A percentile compares a stretch with the other conserved stretches of the same genome.
phyloP scores from a whole-genome alignment of 1,140 invertebrate species.

The Drosophila navojoa region DNA sequence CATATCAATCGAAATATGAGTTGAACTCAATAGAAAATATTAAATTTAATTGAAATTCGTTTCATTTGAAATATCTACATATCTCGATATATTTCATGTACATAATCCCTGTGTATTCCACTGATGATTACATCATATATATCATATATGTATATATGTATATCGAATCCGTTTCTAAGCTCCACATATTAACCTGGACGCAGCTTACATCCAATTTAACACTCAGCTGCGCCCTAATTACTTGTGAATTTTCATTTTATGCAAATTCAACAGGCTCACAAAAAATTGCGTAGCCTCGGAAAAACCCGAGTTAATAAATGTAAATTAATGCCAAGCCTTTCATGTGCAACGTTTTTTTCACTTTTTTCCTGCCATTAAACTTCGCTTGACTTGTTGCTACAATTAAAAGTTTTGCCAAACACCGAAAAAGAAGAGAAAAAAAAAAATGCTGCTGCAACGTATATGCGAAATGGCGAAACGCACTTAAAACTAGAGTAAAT shows the following conservation, averaged over 20 bases:
- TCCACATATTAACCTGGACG: too few relatives aligned
- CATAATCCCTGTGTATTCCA: too few relatives aligned
- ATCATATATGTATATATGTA: too few relatives aligned
- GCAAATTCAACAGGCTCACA: conserved; percentile 32
- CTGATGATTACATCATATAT: too few relatives aligned
- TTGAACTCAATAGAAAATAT: too few relatives aligned
- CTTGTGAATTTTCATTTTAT: conserved; percentile 41
- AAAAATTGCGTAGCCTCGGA: conserved; percentile 24
- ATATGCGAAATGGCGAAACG: conserved; percentile 53
- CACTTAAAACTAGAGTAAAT: conserved; percentile 60
- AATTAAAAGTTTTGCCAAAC: conserved; percentile 41
- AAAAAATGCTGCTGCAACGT: conserved; percentile 48
- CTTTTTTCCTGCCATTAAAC: conserved; percentile 9
- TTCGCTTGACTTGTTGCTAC: conserved; percentile 56
- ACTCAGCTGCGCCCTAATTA: conserved; percentile 22
- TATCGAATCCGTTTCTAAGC: too few relatives aligned
- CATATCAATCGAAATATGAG: too few relatives aligned
- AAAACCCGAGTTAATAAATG: conserved; percentile 80
- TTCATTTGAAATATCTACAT: too few relatives aligned
- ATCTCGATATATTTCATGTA: too few relatives aligned
- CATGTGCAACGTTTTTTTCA: conserved; percentile 16
- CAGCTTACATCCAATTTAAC: background rate
- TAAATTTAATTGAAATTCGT: too few relatives aligned
- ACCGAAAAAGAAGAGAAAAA: background rate
- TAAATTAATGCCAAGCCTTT: conserved; percentile 70